Base-by-base conservation (phyloP, 2,113 vertebrate species). In the Bubo bubo region DNA sequence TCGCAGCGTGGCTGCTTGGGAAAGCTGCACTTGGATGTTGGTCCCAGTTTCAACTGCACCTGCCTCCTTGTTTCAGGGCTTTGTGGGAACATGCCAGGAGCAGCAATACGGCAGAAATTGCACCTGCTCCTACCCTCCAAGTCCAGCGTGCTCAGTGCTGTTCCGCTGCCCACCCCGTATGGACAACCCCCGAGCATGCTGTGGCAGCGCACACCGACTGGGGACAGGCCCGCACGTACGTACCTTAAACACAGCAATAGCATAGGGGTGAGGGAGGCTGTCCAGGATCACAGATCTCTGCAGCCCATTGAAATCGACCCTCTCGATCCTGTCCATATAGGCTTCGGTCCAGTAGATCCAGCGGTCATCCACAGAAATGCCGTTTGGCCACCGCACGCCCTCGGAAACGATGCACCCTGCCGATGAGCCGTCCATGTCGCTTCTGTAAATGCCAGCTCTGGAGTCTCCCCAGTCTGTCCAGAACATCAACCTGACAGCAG, bases 281-380 rank as follows among this genome's bases (percentile, higher is more conserved):
- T 99, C 98, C 97, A 99, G 97, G 67, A 99, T 98, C 68, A 99
- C 98, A 0, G 98, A 99, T 83, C 99, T 98, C 96, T 98, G 99
- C 79, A 98, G 96, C 18, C 99, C 99, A 0, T 59, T 98, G 94
- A 99, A 99, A 72, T 99, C 98, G 0, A 99, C 98, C 70, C 99
- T 98, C 97, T 99, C 99, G 0, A 99, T 99, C 88, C 99, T 99
- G 96, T 99, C 99, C 93, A 99, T 99, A 63, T 98, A 99, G 55
- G 99, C 99, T 30, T 99, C 99, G 0, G 99, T 99, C 99, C 99
- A 99, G 97, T 99, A 99, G 88, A 99, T 98, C 99, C 99, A 99
- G 58, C 67, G 98, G 18, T 99, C 99, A 2, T 99, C 99, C 23
- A 99, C 99, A 0, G 99, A 98, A 84, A 99, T 99, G 41, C 99